Conservation (phyloP, 2,888 invertebrate genomes). For the Leptopilina syphax region DNA sequence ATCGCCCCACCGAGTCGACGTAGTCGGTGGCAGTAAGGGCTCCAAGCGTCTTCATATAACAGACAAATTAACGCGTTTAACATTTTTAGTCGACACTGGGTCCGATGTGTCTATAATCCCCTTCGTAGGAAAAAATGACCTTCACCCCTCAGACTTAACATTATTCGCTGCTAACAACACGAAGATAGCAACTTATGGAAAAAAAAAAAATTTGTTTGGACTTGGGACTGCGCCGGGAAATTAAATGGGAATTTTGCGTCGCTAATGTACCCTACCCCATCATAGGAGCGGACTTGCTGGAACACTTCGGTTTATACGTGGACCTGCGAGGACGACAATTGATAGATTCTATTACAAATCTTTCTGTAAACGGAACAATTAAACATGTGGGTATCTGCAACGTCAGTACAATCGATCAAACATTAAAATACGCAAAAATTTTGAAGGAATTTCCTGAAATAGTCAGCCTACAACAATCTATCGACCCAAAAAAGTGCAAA, state of each 20-base stretch:
- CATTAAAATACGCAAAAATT: neutral
- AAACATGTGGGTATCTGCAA: neutral
- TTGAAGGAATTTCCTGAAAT: neutral
- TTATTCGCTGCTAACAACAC: neutral
- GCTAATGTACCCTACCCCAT: no score
- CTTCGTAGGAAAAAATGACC: neutral
- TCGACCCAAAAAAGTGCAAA: neutral
- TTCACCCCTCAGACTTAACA: neutral
- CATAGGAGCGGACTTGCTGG: neutral
- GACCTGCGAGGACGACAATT: constrained; percentile 24
- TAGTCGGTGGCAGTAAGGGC: no score
- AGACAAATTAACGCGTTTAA: neutral
- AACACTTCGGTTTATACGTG: neutral
- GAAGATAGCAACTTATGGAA: neutral
- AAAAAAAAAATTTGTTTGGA: no score
- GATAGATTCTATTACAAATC: constrained; percentile 19
- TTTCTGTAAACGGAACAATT: neutral
- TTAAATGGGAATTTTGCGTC: no score
- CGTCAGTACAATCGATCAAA: neutral
- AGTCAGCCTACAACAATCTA: neutral
- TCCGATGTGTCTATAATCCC: neutral
- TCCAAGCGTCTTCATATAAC: constrained; percentile 1
- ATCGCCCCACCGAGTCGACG: neutral
- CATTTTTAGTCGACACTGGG: neutral
- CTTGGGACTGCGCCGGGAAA: no score